These are phyloP conservation scores for Glomeris marginata DNA, from an alignment of 2,888 invertebrate species.

Conservation along the genomic window DNA sequence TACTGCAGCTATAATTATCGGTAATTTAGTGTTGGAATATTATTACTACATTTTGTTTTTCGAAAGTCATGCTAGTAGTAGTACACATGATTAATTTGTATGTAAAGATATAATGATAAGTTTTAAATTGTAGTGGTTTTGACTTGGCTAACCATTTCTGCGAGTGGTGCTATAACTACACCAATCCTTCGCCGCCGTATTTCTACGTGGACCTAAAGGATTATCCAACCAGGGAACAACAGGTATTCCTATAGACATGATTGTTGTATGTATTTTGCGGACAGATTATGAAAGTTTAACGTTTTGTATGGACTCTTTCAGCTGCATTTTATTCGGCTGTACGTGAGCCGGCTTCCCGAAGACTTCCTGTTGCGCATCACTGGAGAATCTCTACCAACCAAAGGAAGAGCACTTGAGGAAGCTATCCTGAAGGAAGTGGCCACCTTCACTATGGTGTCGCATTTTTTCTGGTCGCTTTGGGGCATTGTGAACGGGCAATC, in stretches of 20 bases:
- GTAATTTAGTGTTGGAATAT: constrained; percentile 17
- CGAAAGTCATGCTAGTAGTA: no score
- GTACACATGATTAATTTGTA: no score
- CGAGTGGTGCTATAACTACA: constrained; percentile 81
- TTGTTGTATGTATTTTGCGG: background rate
- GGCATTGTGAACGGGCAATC: constrained; percentile 70
- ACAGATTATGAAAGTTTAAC: background rate
- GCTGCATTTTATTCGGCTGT: constrained; percentile 40
- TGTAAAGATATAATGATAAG: background rate
- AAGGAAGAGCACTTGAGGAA: constrained; percentile 5
- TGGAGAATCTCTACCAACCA: no score
- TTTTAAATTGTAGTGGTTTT: constrained; percentile 46
- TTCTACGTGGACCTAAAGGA: constrained; percentile 50
- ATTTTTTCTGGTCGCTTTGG: constrained; percentile 93
- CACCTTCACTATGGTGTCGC: constrained; percentile 69
- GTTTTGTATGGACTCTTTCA: constrained; percentile 21
- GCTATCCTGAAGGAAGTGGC: constrained; percentile 56
- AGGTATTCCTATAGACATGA: constrained; percentile 38
- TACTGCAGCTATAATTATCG: constrained; percentile 86
- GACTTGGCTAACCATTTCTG: constrained; percentile 90
- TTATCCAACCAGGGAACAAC: constrained; percentile 62
- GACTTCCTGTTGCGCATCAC: constrained; percentile 27
- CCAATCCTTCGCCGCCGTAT: constrained; percentile 56
- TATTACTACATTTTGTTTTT: background rate
- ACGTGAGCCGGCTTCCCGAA: constrained; percentile 35